Percentiles rank a stretch among this genome's conserved stretches.
Conservation (phyloP, 2,888 invertebrate genomes). For the Acleris emargana region DNA sequence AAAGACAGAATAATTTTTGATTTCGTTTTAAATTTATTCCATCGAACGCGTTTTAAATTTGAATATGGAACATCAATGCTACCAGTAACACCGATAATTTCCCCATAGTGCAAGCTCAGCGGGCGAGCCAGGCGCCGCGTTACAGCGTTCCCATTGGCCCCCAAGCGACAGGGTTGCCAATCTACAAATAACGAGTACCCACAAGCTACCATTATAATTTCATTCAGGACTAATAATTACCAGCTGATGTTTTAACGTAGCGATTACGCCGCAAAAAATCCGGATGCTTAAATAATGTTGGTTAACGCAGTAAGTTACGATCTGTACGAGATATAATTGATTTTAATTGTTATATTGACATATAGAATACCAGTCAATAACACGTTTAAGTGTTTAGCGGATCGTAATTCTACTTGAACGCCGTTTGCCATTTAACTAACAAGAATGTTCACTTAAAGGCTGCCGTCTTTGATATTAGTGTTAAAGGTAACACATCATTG, state of each 20-base stretch:
- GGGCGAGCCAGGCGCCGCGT: conserved; percentile 77
- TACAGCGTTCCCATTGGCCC: conserved; percentile 75
- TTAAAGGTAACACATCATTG: too few relatives aligned
- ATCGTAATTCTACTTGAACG: conserved; percentile 12
- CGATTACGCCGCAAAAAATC: conserved; percentile 49
- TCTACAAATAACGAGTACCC: conserved; percentile 68
- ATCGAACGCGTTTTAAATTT: neutral
- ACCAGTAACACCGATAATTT: conserved; percentile 33
- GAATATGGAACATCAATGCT: conserved; percentile 26
- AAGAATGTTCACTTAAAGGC: too few relatives aligned
- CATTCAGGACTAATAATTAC: conserved; percentile 70
- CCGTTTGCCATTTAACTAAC: conserved; percentile 9
- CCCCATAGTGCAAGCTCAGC: conserved; percentile 55
- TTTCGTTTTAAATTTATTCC: too few relatives aligned
- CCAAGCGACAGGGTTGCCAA: conserved; percentile 77
- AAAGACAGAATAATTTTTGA: too few relatives aligned
- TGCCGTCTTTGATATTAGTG: too few relatives aligned
- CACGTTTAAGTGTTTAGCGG: conserved; percentile 18
- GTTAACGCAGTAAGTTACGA: conserved; percentile 25
- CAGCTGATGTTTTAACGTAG: conserved; percentile 48
- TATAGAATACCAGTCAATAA: conserved; percentile 19
- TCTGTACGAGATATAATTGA: conserved; percentile 31
- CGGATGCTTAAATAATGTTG: conserved; percentile 35
- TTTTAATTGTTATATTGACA: conserved; percentile 35
- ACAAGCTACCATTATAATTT: conserved; percentile 69